Evolutionary conservation across 2,113 vertebrate species (phyloP).

Genomic region (Stigmatopora argus): DNA sequence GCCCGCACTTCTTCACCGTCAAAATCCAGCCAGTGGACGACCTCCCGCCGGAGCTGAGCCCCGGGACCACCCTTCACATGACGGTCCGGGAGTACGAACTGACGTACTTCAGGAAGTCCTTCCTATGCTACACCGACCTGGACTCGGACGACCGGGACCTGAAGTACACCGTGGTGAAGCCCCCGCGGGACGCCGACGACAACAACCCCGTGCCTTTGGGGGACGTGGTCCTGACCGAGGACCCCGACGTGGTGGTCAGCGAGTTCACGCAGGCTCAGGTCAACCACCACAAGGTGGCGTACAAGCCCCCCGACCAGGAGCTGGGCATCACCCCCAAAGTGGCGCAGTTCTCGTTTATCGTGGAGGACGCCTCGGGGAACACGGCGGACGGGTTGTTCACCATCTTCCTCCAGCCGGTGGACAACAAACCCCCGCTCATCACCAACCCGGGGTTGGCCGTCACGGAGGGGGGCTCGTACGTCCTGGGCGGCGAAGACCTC

Average conservation of each 20-base stretch:
- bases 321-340: constrained; percentile 88
- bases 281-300: constrained; percentile 94
- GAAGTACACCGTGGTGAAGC: constrained; percentile 78
- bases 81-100: constrained; percentile 87
- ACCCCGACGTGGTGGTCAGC: constrained; percentile 73
- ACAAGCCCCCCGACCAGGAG: constrained; percentile 84
- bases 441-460: constrained; percentile 86
- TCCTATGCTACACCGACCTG: constrained; percentile 84
- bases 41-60: constrained; percentile 78
- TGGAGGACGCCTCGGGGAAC: constrained; percentile 86
- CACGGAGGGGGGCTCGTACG: constrained; percentile 75
- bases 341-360: constrained; percentile 85
- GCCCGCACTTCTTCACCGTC: constrained; percentile 78
- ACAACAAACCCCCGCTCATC: constrained; percentile 91
- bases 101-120: constrained; percentile 80
- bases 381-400: constrained; percentile 79
- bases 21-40: constrained; percentile 85
- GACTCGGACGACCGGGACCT: constrained; percentile 90
- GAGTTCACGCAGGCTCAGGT: constrained; percentile 95
- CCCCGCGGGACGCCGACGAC: constrained; percentile 83
- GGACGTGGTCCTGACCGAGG: constrained; percentile 82
- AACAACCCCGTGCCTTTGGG: constrained; percentile 78
- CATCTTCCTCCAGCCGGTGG: constrained; percentile 86
- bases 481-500: constrained; percentile 74
- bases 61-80: constrained; percentile 82